Percentiles rank a stretch among this genome's conserved stretches.
phyloP scores from a whole-genome alignment of 2,797 vertebrate species.

The Characodon lateralis region DNA sequence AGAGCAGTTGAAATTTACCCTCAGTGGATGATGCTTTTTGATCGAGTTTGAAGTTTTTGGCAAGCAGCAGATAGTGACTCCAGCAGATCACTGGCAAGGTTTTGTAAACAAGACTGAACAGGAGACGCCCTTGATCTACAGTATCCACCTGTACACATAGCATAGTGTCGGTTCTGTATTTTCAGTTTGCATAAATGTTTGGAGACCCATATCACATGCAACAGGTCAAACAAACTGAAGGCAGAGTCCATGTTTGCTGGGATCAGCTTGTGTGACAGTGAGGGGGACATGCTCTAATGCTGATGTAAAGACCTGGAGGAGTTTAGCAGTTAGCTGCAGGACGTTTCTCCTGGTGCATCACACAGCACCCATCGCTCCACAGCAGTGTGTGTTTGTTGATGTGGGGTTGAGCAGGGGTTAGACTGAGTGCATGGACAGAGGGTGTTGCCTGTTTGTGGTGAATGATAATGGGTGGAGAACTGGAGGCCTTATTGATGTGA shows the following conservation, averaged over 20 bases:
- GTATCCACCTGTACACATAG: slow-evolving; percentile 58
- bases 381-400: slow-evolving; percentile 16
- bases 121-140: slow-evolving; percentile 66
- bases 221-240: slow-evolving; percentile 48
- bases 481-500: slow-evolving; percentile 36
- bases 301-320: slow-evolving; percentile 32
- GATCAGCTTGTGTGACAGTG: slow-evolving; percentile 62
- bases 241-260: slow-evolving; percentile 69
- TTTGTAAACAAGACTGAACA: slow-evolving; percentile 36
- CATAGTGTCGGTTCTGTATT: slow-evolving; percentile 23
- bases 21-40: slow-evolving; percentile 51
- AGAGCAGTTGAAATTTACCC: background rate
- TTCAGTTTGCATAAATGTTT: slow-evolving; percentile 54
- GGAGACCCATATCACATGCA: slow-evolving; percentile 33
- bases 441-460: slow-evolving; percentile 53
- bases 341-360: slow-evolving; percentile 2
- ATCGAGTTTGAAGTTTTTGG: background rate
- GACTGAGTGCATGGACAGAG: slow-evolving; percentile 34
- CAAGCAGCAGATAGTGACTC: background rate
- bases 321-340: background rate
- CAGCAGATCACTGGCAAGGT: slow-evolving; percentile 26
- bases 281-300: slow-evolving; percentile 48
- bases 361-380: slow-evolving; percentile 10
- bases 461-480: slow-evolving; percentile 55
- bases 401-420: slow-evolving; percentile 23